Base-by-base conservation (phyloP, 2,888 invertebrate genomes). In the Carterocephalus palaemon region DNA sequence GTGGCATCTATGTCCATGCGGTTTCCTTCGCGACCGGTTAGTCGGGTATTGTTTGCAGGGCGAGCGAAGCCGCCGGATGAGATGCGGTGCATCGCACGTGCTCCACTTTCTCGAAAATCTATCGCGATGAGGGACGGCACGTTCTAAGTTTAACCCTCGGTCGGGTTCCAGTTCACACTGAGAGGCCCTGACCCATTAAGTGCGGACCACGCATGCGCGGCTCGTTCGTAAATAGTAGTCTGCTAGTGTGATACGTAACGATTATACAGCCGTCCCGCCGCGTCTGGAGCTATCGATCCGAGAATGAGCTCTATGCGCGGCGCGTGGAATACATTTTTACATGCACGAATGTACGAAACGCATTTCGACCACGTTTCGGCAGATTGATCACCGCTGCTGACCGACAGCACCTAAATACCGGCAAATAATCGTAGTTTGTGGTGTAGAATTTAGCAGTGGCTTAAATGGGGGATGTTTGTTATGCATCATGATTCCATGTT, bases 121-220 rank as follows among this genome's bases (percentile, higher is more conserved):
- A 48, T 52, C 40, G 38, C 51, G 47, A 48, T 53, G 49, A 57
- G 64, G 58, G 71, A 74, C 67, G 63, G 65, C 68, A 72, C 62
- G 67, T 65, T 71, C 70, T 69, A 67, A 68, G 73, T 74, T 67
- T 77, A 76, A 69, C 64, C 66, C 68, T 68, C 46, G 63, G 70
- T 71, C 73, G 70, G 71, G 66, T 70, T 69, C 73, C 70, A 74
- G 76, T 76, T 65, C 76, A 74, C 75, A 75, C 79, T 75, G 79
- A 59, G 69, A 73, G 67, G 74, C 84, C 84, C 73, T 82, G 85
- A 83, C 83, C 83, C 71, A 79, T 72, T 56, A 73, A 75, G 70
- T 66, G 67, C 64, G 69, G 58, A 69, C 59, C 70, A 54, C 79
- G 82, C 85, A 77, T 81, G 83, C 82, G 83, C 78, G 61, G 52